These are phyloP conservation scores for Acridotheres tristis DNA, from an alignment of 2,797 vertebrate species.

Conservation along the genomic window DNA sequence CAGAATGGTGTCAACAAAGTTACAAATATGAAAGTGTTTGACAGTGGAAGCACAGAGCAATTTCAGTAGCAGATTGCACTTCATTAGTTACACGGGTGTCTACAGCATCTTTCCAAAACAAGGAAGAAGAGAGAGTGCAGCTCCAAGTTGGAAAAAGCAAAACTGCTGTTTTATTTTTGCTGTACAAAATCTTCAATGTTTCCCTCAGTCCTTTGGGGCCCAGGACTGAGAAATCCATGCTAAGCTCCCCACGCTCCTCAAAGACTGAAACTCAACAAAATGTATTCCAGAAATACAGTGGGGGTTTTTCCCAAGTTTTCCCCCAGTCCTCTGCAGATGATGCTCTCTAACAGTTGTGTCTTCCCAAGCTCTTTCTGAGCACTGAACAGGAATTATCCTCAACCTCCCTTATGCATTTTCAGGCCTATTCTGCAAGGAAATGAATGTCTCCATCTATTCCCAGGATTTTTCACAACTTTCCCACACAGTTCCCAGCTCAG, in stretches of 20 bases:
- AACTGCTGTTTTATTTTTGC: background rate
- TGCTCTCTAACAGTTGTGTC: background rate
- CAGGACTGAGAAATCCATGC: background rate
- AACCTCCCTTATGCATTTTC: background rate
- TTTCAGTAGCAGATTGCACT: background rate
- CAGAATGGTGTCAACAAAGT: background rate
- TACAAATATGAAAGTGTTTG: background rate
- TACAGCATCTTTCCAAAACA: background rate
- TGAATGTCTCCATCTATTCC: background rate
- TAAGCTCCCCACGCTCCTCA: background rate
- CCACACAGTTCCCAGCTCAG: background rate
- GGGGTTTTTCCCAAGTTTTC: accelerated
- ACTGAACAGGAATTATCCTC: background rate
- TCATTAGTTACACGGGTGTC: background rate
- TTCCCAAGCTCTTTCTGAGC: background rate
- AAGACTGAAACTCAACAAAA: background rate
- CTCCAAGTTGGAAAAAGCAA: background rate
- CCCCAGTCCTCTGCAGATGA: background rate
- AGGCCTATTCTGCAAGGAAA: background rate
- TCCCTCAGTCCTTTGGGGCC: background rate
- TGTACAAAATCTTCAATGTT: background rate
- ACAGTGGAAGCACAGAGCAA: background rate
- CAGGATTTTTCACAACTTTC: background rate
- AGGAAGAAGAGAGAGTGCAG: background rate
- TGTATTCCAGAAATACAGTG: background rate